Evolutionary conservation across 1,140 invertebrate genomes (phyloP), one percentile per base, ranked within the genome.

Genomic region (Nasonia longicornis): DNA sequence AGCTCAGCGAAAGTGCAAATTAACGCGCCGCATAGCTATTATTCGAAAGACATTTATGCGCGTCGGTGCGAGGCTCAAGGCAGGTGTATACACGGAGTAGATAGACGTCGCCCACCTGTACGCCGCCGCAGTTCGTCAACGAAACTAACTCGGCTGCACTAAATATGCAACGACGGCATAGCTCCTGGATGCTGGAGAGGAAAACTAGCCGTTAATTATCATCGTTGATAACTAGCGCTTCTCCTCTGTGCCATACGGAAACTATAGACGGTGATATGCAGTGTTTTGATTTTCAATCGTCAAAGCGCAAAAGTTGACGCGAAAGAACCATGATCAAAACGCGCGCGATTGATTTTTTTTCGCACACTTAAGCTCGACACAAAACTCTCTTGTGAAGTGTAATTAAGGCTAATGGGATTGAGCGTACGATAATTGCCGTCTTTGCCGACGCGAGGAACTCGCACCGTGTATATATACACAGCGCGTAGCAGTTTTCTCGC

Each of bases 151-250:
- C 2, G n/a, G 6, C n/a, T 35, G 26, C 7, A 14, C 6, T 58
- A 58, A 58, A 58, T 16, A 58, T 58, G 52, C 16, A 58, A 58
- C 16, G 16, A 58, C 20, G 16, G n/a, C 52, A 35, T 58, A 20
- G 20, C 52, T n/a, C 38, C 7, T 20, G 38, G 31, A 35, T 35
- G 12, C 12, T 67, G 8, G 35, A 42, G 69, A 42, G 8, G 10
- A 10, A 73, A 35, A 42, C 29, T 22, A 75, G 2, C 14, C 31
- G 26, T 63, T 75, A 75, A 75, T 75, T 75, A 75, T 75, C 14
- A 38, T 75, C 63, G 29, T 75, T 75, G 31, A 38, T 75, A 75
- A 75, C 8, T 14, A 7, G 16, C 2, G 73, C 7, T 74, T 26
- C 22, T 58, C 26, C 11, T 29, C 48, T 38, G 12, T 2, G 1